Percentiles rank a stretch among this genome's conserved stretches.
Conservation (phyloP, 2,113 vertebrate species). For the Dicerorhinus sumatrensis region DNA sequence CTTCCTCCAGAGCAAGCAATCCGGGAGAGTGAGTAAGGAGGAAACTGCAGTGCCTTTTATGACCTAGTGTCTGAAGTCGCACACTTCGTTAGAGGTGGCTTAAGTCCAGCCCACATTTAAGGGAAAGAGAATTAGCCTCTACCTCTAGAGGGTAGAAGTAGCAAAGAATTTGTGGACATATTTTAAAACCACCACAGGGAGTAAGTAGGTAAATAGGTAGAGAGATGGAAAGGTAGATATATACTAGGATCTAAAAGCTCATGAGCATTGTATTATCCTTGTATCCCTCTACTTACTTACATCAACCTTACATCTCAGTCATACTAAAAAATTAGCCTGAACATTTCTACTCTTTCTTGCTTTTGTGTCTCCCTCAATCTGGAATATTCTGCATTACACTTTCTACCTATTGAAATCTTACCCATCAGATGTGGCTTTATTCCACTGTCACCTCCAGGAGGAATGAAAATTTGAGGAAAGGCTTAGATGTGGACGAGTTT, state of each 20-base stretch:
- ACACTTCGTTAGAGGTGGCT: background rate
- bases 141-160: background rate
- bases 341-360: background rate
- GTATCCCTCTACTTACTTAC: background rate
- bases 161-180: background rate
- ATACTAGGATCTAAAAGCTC: background rate
- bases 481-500: background rate
- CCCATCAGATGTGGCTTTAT: background rate
- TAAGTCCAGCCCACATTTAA: background rate
- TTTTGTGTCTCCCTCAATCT: background rate
- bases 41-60: background rate
- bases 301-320: background rate
- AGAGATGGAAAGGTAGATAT: background rate
- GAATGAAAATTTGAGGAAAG: background rate
- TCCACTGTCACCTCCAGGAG: background rate
- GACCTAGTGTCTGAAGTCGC: background rate
- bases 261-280: background rate
- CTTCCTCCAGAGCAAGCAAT: background rate
- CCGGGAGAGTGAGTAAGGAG: background rate
- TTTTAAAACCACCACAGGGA: background rate
- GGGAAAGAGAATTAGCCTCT: background rate
- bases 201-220: background rate
- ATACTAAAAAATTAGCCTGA: background rate
- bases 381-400: background rate
- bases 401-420: constrained; percentile 5